Evolutionary conservation across 1,140 invertebrate species (phyloP).

Genomic region (Heliconius himera): DNA sequence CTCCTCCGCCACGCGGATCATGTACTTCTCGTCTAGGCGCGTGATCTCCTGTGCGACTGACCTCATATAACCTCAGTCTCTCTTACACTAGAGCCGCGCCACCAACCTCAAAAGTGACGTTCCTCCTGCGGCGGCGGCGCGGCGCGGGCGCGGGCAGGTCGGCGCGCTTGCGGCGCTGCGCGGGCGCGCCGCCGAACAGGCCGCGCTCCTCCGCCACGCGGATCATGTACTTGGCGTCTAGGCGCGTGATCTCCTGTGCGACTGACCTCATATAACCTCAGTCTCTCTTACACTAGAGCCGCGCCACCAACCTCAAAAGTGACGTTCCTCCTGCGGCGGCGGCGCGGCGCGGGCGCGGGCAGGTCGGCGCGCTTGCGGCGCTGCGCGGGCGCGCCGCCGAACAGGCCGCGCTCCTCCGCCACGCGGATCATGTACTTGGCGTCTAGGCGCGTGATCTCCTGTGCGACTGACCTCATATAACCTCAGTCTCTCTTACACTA

Average conservation of each 20-base stretch:
- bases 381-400: constrained; percentile 78
- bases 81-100: neutral
- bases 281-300: neutral
- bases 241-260: constrained; percentile 84
- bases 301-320: constrained; percentile 41
- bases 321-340: constrained; percentile 40
- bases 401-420: constrained; percentile 88
- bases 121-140: constrained; percentile 42
- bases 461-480: constrained; percentile 50
- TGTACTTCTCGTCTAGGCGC: constrained; percentile 88
- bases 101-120: constrained; percentile 41
- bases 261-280: constrained; percentile 28
- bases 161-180: constrained; percentile 58
- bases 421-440: constrained; percentile 91
- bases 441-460: constrained; percentile 87
- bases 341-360: constrained; percentile 32
- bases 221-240: constrained; percentile 91
- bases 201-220: constrained; percentile 89
- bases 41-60: constrained; percentile 83
- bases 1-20: constrained; percentile 90
- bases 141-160: constrained; percentile 36
- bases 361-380: constrained; percentile 58
- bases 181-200: constrained; percentile 83
- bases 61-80: too few species aligned
- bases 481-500: too few species aligned